Percentiles rank a stretch among this genome's conserved stretches.
Evolutionary conservation across 2,797 vertebrate genomes (phyloP).

Genomic region (Aplochiton taeniatus): DNA sequence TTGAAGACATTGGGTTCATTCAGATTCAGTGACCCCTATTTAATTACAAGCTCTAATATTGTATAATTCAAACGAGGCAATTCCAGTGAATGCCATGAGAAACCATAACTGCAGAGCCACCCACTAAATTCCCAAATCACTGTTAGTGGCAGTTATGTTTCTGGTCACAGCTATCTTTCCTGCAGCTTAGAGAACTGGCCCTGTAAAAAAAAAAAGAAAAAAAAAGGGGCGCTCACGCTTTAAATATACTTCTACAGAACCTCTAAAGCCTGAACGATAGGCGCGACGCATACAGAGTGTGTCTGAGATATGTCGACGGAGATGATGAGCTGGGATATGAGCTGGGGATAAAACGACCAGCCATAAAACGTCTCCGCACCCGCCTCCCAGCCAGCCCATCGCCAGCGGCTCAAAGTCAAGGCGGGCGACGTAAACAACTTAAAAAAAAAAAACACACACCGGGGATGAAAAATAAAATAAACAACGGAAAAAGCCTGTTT

Average conservation of each 20-base stretch:
- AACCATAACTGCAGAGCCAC: too few species aligned
- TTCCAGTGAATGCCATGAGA: background rate
- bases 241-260: too few species aligned
- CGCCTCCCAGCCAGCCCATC: slow-evolving; percentile 12
- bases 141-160: too few species aligned
- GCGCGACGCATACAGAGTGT: slow-evolving; percentile 17
- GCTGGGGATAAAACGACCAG: slow-evolving; percentile 10
- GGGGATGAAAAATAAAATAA: slow-evolving; percentile 17
- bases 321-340: slow-evolving; percentile 10
- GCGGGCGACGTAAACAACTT: slow-evolving; percentile 42
- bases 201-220: too few species aligned
- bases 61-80: background rate
- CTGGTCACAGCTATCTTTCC: too few species aligned
- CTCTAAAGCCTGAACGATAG: too few species aligned
- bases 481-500: slow-evolving; percentile 2
- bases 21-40: too few species aligned
- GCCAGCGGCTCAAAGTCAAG: slow-evolving; percentile 30
- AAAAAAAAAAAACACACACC: slow-evolving; percentile 15
- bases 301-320: slow-evolving; percentile 5
- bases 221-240: too few species aligned
- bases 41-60: background rate
- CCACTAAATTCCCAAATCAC: too few species aligned
- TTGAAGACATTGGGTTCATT: too few species aligned
- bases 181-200: too few species aligned
- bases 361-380: slow-evolving; percentile 27